A percentile compares a stretch with the other conserved stretches of the same genome.
These are phyloP conservation scores for Phlogophora meticulosa DNA, from an alignment of 2,888 invertebrate genomes.

Conservation along the genomic window DNA sequence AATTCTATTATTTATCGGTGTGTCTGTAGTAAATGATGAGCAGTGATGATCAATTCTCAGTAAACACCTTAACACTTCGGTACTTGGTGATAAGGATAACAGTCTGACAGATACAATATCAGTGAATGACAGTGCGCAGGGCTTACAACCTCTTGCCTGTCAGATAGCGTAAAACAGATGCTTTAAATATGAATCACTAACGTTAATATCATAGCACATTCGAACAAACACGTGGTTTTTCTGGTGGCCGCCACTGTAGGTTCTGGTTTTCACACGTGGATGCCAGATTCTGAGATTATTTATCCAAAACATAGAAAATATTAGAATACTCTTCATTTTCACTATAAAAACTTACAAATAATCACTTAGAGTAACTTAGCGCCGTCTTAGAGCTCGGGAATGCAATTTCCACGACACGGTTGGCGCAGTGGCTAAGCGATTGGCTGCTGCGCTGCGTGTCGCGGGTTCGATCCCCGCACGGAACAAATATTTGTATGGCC, in stretches of 20 bases:
- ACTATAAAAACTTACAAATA: too few species aligned
- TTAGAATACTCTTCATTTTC: too few species aligned
- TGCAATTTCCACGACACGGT: too few species aligned
- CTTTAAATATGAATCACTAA: neutral
- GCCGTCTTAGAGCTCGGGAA: too few species aligned
- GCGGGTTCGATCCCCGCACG: too few species aligned
- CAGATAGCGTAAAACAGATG: conserved; percentile 2
- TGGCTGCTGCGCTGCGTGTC: too few species aligned
- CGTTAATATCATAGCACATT: neutral
- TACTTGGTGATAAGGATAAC: conserved; percentile 14
- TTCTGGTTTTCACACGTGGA: too few species aligned
- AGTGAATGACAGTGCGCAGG: neutral
- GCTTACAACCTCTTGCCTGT: neutral
- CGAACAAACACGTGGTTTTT: neutral
- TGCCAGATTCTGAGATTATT: neutral
- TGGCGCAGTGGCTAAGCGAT: too few species aligned
- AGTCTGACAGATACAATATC: conserved; percentile 3
- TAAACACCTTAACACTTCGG: neutral
- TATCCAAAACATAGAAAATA: neutral
- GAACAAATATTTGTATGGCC: too few species aligned
- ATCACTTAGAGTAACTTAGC: too few species aligned
- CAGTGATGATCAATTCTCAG: conserved; percentile 3
- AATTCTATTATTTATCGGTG: too few species aligned
- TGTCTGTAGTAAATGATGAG: neutral
- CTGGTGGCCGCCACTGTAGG: too few species aligned